phyloP scores from a whole-genome alignment of 1,140 invertebrate genomes.

The Leguminivora glycinivorella region DNA sequence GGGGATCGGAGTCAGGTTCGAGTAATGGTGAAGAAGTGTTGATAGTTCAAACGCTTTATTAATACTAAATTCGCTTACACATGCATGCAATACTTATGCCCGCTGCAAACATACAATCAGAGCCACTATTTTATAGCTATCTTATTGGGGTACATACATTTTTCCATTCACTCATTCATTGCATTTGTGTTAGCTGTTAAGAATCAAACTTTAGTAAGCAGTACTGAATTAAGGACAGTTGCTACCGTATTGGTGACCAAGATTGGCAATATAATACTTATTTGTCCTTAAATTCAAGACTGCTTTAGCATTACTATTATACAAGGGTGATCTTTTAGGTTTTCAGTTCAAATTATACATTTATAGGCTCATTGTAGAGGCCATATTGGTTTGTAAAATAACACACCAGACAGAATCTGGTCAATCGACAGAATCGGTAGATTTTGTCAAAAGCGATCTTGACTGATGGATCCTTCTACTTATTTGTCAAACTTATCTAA shows the following conservation, averaged over 20 bases:
- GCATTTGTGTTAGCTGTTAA: no score
- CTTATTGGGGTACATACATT: no score
- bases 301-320: not conserved
- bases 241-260: not conserved
- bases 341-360: not conserved
- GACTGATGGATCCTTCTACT: not conserved
- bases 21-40: no score
- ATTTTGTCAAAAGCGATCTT: constrained; percentile 1
- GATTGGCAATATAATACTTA: not conserved
- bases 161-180: no score
- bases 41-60: no score
- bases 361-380: not conserved
- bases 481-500: constrained; percentile 1
- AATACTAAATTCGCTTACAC: no score
- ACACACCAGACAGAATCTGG: not conserved
- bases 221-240: not conserved
- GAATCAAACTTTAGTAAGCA: not conserved
- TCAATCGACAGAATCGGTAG: not conserved
- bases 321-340: not conserved
- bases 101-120: no score
- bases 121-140: no score
- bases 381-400: not conserved
- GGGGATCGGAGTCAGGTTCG: no score
- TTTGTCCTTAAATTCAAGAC: not conserved
- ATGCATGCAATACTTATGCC: no score